A percentile compares a stretch with the other conserved stretches of the same genome.
phyloP scores from a whole-genome alignment of 2,797 vertebrate genomes.

The Poeciliopsis gracilis region DNA sequence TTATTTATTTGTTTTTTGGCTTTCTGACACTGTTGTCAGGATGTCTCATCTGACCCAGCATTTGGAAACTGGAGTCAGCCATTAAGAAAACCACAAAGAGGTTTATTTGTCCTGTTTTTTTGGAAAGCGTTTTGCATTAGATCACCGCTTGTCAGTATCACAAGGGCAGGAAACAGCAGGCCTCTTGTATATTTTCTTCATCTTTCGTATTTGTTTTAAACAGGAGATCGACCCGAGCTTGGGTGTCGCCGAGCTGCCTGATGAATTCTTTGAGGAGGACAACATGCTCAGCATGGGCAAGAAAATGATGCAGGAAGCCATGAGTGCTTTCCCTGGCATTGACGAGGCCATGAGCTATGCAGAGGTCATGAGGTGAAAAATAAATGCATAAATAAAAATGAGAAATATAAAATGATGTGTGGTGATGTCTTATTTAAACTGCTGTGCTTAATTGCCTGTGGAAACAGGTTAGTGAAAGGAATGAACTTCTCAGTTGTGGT shows the following conservation, averaged over 20 bases:
- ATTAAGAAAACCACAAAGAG: neutral
- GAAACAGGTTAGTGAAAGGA: constrained; percentile 91
- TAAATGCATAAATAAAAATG: neutral
- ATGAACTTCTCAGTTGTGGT: constrained; percentile 99
- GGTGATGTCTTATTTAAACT: neutral
- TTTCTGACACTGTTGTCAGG: neutral
- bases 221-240: constrained; percentile 96
- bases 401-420: neutral
- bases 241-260: constrained; percentile 92
- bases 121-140: constrained; percentile 1
- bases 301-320: constrained; percentile 99
- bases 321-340: constrained; percentile 95
- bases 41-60: neutral
- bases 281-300: constrained; percentile 98
- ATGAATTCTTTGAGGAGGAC: constrained; percentile 97
- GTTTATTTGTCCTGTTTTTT: constrained; percentile 19
- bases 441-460: constrained; percentile 10
- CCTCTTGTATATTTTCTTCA: neutral
- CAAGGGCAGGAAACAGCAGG: constrained; percentile 14
- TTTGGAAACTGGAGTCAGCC: neutral
- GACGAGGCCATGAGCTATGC: constrained; percentile 97
- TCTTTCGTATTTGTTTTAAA: neutral
- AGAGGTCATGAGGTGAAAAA: constrained; percentile 90
- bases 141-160: constrained; percentile 23
- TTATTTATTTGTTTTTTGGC: neutral